phyloP scores from a whole-genome alignment of 2,797 vertebrate genomes.

The Chromobotia macracanthus region DNA sequence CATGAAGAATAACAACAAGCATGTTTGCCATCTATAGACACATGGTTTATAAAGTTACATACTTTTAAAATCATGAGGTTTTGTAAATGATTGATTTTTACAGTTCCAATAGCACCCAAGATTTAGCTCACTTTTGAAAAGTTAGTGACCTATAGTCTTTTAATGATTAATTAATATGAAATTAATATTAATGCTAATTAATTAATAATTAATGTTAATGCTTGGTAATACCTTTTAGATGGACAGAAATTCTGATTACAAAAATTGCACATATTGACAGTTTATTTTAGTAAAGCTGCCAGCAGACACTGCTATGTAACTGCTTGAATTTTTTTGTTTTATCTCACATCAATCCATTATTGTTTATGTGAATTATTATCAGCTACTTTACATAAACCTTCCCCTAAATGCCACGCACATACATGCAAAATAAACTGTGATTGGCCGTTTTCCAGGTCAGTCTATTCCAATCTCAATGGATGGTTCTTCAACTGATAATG shows the following conservation, averaged over 20 bases:
- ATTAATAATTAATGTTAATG: too few species aligned
- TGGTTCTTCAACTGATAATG: not conserved
- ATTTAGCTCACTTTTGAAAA: not conserved
- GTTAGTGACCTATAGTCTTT: not conserved
- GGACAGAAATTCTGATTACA: not conserved
- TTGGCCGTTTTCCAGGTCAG: not conserved
- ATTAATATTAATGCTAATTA: too few species aligned
- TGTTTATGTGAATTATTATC: not conserved
- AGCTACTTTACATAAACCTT: not conserved
- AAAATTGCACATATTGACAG: not conserved
- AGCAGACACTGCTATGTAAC: too few species aligned
- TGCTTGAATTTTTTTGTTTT: too few species aligned
- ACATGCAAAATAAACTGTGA: not conserved
- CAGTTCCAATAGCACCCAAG: too few species aligned
- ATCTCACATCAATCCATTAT: too few species aligned
- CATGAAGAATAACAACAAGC: not conserved
- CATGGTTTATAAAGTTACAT: not conserved
- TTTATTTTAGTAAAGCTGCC: too few species aligned
- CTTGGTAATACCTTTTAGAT: not conserved
- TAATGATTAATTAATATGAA: too few species aligned
- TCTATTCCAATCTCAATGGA: not conserved
- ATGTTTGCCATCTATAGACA: not conserved
- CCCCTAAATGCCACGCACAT: not conserved
- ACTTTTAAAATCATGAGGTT: not conserved
- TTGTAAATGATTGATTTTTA: not conserved